Evolutionary conservation across 1,140 invertebrate species (phyloP).

Genomic region (Macrosteles quadrilineatus): DNA sequence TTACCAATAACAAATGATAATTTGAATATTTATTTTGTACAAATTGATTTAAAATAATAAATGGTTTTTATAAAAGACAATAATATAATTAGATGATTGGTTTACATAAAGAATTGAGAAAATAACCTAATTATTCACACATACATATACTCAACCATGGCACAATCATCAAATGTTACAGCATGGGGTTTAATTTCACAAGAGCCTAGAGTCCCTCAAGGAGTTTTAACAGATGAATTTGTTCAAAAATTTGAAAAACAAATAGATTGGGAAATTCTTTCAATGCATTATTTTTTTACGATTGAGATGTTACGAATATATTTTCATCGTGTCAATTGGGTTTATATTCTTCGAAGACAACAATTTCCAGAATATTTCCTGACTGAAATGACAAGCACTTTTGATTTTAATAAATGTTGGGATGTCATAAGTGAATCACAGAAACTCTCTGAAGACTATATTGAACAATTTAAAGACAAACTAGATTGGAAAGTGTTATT

Average conservation of each 20-base stretch:
- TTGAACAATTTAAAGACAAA: not conserved
- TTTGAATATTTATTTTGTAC: no score
- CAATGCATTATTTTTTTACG: not conserved
- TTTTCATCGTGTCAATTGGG: not conserved
- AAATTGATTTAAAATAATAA: no score
- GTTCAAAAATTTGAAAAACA: not conserved
- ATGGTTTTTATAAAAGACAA: no score
- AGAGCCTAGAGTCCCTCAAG: not conserved
- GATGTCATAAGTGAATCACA: not conserved
- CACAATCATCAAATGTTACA: not conserved
- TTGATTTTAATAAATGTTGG: not conserved
- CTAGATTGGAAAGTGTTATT: not conserved
- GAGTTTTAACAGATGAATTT: not conserved
- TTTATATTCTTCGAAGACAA: not conserved
- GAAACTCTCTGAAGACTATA: not conserved
- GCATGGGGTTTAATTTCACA: not conserved
- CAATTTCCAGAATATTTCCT: not conserved
- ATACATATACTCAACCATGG: no score
- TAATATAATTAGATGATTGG: no score
- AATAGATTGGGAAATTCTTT: not conserved
- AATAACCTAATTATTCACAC: no score
- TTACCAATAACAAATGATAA: no score
- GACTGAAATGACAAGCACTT: not conserved
- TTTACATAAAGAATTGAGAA: no score
- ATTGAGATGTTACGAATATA: conserved; percentile 7